These are phyloP conservation scores for Magallana ariakensis DNA, from an alignment of 1,140 invertebrate species.

Conservation along the genomic window DNA sequence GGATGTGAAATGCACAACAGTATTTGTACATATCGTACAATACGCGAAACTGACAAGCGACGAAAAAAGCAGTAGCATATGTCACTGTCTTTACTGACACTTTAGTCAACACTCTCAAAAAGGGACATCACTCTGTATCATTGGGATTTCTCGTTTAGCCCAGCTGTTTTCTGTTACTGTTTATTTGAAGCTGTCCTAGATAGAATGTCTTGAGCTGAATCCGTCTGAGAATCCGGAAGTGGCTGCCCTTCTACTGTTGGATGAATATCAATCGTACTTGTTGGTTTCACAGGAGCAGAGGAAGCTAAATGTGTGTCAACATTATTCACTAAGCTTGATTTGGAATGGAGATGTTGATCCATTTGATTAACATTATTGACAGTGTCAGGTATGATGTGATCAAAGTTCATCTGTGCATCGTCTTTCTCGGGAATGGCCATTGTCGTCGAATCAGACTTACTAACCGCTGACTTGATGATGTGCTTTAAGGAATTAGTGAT, in stretches of 20 bases:
- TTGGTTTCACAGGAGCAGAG: not conserved
- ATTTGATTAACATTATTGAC: conserved; percentile 6
- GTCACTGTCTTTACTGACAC: not conserved
- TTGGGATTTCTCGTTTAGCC: conserved; percentile 8
- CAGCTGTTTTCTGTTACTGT: not conserved
- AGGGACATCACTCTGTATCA: not conserved
- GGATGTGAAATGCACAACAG: conserved; percentile 33
- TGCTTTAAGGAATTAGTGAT: not conserved
- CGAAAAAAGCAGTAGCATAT: conserved; percentile 36
- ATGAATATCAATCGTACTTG: not conserved
- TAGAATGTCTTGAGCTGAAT: not conserved
- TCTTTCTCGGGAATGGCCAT: not conserved
- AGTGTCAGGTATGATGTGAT: conserved; percentile 24
- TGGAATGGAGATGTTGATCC: not conserved
- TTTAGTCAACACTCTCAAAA: not conserved
- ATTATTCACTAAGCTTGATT: not conserved
- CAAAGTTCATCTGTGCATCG: not conserved
- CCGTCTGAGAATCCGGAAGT: not conserved
- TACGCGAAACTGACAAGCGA: conserved; percentile 31
- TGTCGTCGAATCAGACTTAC: not conserved
- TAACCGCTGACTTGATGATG: not conserved
- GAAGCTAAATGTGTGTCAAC: not conserved
- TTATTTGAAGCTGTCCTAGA: not conserved
- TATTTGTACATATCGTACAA: conserved; percentile 11
- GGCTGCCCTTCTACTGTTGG: not conserved